A percentile compares a stretch with the other conserved stretches of the same genome.
Evolutionary conservation across 2,113 vertebrate species (phyloP).

Genomic region (Epinephelus moara): DNA sequence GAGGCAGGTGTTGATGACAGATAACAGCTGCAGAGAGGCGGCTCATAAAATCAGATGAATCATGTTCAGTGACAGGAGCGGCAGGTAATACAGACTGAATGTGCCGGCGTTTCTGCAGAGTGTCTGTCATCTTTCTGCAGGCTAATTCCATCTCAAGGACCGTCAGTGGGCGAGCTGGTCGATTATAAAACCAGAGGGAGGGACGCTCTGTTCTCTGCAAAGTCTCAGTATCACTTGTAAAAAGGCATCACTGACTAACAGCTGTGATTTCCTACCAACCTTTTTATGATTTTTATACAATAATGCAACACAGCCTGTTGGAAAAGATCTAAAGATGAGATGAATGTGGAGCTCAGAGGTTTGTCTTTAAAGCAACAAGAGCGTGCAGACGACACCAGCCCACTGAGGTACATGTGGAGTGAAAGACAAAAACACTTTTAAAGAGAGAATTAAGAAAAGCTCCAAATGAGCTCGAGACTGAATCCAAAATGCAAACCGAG

Average conservation of each 20-base stretch:
- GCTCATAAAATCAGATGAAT: constrained; percentile 18
- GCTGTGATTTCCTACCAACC: neutral
- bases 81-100: neutral
- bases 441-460: too few relatives aligned
- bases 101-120: constrained; percentile 4
- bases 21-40: constrained; percentile 36
- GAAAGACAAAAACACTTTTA: too few relatives aligned
- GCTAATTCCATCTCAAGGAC: constrained; percentile 17
- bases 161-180: constrained; percentile 11
- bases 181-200: neutral
- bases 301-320: neutral
- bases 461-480: too few relatives aligned
- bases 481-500: too few relatives aligned
- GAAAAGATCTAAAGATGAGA: neutral
- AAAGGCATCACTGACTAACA: neutral
- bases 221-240: neutral
- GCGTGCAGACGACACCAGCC: too few relatives aligned
- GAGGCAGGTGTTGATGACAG: constrained; percentile 44
- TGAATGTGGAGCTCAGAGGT: neutral
- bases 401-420: too few relatives aligned
- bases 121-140: constrained; percentile 15
- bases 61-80: constrained; percentile 35
- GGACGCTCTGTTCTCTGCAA: neutral
- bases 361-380: neutral
- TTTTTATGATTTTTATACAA: neutral